phyloP scores from a whole-genome alignment of 2,113 vertebrate species.

The Otus sunia region DNA sequence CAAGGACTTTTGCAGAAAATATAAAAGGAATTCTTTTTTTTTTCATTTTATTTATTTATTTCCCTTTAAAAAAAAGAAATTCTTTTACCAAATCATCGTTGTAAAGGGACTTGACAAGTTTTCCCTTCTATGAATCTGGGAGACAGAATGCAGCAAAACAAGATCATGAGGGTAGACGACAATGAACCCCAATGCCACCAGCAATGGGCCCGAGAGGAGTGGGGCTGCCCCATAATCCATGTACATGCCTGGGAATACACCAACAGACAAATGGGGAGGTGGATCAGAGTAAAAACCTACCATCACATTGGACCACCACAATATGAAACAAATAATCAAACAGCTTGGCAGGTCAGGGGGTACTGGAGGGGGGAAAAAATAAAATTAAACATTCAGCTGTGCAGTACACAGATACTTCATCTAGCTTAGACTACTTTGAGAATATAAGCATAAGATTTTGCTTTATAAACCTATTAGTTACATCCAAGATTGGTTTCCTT shows the following conservation, averaged over 20 bases:
- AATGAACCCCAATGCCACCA: neutral
- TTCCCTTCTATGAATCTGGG: constrained; percentile 50
- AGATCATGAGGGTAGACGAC: neutral
- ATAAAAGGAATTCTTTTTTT: constrained; percentile 54
- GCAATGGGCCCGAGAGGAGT: neutral
- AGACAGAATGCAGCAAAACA: constrained; percentile 34
- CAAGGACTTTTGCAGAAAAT: constrained; percentile 55
- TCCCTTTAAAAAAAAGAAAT: neutral
- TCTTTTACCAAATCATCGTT: neutral
- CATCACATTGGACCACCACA: neutral
- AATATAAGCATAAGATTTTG: neutral
- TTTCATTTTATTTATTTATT: constrained; percentile 79
- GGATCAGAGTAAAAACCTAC: neutral
- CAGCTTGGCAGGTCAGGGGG: neutral
- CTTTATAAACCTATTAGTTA: neutral
- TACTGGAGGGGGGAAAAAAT: neutral
- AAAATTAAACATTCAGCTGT: neutral
- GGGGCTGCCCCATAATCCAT: neutral
- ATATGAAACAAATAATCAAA: neutral
- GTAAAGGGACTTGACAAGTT: constrained; percentile 43
- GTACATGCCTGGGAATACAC: neutral
- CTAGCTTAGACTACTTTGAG: neutral
- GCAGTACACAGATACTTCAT: neutral
- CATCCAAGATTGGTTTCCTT: neutral
- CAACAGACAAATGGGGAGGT: neutral